Evolutionary conservation across 2,888 invertebrate species (phyloP), one percentile per base, ranked within the genome.

Genomic region (Nomada goodeniana): DNA sequence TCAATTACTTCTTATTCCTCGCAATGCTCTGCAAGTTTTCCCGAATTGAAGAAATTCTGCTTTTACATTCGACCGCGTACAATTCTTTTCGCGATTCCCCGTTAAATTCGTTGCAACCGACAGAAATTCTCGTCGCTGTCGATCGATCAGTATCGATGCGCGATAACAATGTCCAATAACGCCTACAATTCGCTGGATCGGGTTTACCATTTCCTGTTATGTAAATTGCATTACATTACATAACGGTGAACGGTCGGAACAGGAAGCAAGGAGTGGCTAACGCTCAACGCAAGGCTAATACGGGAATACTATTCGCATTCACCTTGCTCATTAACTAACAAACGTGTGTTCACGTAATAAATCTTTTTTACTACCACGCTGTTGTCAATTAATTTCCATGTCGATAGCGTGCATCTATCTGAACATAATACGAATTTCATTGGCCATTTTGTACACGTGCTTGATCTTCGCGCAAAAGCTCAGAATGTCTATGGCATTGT

Each of bases 211-310:
- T 89, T 89, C 89, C 87, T 86, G 88, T 90, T 85, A 89, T 83
- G 89, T 85, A 89, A 87, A 88, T 90, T 83, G 69, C 79, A 78
- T 79, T 84, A 63, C 81, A 71, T 89, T 90, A 75, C 80, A 84
- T 86, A 89, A 90, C 83, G 70, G 79, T 65, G 84, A 81, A 77
- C 71, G 80, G 52, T 79, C 73, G 78, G 65, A 71, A 78, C 80
- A 83, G 86, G 86, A 85, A 88, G 69, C 75, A 71, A 78, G 84
- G 84, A 88, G 87, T 70, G 85, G 78, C 78, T 60, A 69, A 65
- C 74, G 59, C 60, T 55, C 47, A 47, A 47, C 59, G 44, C 59
- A 47, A 68, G 65, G 47, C 72, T 72, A 75, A 77, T 71, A 57
- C 74, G 57, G 53, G 70, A 74, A 73, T 63, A 20, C 47, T 60